phyloP scores from a whole-genome alignment of 2,888 invertebrate genomes.

The Ariolimax columbianus region DNA sequence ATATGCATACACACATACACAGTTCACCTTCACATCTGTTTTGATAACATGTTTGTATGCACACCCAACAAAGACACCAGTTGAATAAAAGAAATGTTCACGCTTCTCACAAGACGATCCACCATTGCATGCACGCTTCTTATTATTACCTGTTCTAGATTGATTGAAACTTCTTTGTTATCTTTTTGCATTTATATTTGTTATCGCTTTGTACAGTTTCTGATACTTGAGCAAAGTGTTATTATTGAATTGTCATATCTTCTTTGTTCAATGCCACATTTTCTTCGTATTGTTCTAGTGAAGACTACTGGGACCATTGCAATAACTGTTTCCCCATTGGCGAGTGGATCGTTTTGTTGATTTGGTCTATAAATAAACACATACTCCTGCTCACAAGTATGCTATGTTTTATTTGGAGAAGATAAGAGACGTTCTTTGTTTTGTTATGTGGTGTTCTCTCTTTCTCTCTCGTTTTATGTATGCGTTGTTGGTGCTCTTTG shows the following conservation, averaged over 20 bases:
- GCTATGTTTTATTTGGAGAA: background rate
- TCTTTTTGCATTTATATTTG: slow-evolving; percentile 13
- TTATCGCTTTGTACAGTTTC: slow-evolving; percentile 23
- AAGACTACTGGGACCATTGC: background rate
- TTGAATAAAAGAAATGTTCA: no score
- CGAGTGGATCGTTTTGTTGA: slow-evolving; percentile 32
- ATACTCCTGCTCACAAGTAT: background rate
- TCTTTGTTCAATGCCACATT: slow-evolving; percentile 11
- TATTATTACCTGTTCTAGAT: no score
- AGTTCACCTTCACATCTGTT: no score
- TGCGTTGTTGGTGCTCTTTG: no score
- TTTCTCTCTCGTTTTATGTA: no score
- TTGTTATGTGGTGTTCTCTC: no score
- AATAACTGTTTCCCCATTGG: slow-evolving; percentile 17
- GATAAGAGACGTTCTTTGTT: no score
- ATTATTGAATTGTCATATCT: background rate
- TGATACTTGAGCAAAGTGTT: slow-evolving; percentile 15
- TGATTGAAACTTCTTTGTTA: slow-evolving; percentile 4
- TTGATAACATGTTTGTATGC: no score
- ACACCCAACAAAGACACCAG: no score
- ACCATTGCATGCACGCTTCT: no score
- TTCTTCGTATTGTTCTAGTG: background rate
- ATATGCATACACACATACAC: no score
- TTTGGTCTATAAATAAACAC: slow-evolving; percentile 39
- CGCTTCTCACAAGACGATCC: no score